Conservation (phyloP, 1,140 invertebrate genomes). For the Leptinotarsa defecta region DNA sequence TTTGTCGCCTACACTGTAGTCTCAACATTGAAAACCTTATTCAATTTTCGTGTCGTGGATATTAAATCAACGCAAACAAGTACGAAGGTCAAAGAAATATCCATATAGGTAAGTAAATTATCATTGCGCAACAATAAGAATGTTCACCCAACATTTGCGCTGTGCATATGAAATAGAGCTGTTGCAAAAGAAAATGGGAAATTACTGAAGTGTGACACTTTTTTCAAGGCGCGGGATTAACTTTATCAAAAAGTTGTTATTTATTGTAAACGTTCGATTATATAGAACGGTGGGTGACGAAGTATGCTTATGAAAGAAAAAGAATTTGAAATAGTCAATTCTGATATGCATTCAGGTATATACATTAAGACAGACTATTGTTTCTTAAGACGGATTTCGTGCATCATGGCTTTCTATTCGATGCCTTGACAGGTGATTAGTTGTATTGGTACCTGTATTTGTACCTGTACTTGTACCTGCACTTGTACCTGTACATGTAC, state of each 20-base stretch:
- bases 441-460: no score
- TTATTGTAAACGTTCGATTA: neutral
- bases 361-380: no score
- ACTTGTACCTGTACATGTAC: no score
- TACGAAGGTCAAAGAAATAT: constrained; percentile 10
- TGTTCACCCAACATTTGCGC: neutral
- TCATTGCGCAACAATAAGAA: constrained; percentile 2
- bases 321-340: neutral
- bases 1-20: neutral
- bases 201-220: constrained; percentile 21
- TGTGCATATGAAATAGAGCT: neutral
- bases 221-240: constrained; percentile 3
- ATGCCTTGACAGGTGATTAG: no score
- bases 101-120: constrained; percentile 14
- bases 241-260: constrained; percentile 14
- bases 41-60: neutral
- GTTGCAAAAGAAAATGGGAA: constrained; percentile 20
- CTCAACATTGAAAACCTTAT: neutral
- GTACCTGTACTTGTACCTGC: no score
- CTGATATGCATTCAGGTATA: neutral
- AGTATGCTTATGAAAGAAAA: neutral
- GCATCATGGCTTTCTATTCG: no score
- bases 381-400: no score
- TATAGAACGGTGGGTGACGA: neutral
- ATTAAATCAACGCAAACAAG: constrained; percentile 9